These are phyloP conservation scores for Trisateles emortualis DNA, from an alignment of 2,888 invertebrate species.

Conservation along the genomic window DNA sequence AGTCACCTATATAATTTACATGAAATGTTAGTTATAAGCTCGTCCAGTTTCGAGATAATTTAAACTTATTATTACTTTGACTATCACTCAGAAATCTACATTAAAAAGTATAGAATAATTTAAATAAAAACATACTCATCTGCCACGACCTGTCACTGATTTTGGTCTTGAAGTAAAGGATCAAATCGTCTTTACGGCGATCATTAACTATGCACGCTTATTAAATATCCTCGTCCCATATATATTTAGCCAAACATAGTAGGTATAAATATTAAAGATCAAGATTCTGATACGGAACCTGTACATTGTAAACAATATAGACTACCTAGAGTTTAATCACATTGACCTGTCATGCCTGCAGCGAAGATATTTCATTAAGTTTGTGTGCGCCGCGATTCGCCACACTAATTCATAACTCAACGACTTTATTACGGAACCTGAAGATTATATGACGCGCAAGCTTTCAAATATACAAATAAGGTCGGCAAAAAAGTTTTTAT, in stretches of 20 bases:
- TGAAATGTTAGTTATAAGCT: too few species aligned
- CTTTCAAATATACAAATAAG: too few species aligned
- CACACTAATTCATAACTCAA: not conserved
- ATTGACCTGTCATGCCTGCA: constrained; percentile 21
- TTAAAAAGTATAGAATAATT: too few species aligned
- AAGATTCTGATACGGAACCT: constrained; percentile 15
- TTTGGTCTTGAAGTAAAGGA: not conserved
- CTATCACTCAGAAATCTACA: too few species aligned
- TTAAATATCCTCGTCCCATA: too few species aligned
- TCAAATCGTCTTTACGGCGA: constrained; percentile 1
- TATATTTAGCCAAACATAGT: too few species aligned
- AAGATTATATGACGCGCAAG: not conserved
- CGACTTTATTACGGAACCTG: not conserved
- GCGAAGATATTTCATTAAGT: constrained; percentile 14
- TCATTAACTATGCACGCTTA: too few species aligned
- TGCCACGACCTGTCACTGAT: not conserved
- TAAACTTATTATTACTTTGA: too few species aligned
- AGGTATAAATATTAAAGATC: constrained; percentile 12
- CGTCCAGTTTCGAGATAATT: too few species aligned
- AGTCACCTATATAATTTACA: constrained; percentile 67
- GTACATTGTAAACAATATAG: constrained; percentile 5
- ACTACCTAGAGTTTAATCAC: constrained; percentile 13
- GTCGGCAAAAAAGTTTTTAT: too few species aligned
- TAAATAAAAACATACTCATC: not conserved
- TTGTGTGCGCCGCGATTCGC: constrained; percentile 2